Evolutionary conservation across 2,797 vertebrate species (phyloP).

Genomic region (Cuniculus paca): DNA sequence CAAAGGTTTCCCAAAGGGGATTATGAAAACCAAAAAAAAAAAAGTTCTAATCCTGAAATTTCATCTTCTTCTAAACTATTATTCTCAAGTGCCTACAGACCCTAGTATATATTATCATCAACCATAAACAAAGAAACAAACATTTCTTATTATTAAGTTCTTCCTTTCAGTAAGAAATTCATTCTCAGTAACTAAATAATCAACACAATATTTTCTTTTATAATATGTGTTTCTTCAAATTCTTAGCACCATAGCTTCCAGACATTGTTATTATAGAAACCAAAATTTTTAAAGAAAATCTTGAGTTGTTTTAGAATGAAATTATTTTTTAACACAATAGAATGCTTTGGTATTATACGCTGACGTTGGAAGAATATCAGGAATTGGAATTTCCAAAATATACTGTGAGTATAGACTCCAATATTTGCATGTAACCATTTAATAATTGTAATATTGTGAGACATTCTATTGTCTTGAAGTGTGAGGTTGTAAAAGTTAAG

Average conservation of each 20-base stretch:
- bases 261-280: background rate
- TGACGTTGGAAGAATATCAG: background rate
- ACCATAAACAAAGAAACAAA: background rate
- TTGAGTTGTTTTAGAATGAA: slow-evolving; percentile 20
- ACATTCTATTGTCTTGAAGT: background rate
- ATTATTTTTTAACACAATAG: background rate
- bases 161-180: background rate
- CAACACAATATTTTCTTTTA: background rate
- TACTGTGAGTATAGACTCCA: background rate
- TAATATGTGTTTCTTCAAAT: background rate
- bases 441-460: background rate
- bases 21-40: background rate
- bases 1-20: background rate
- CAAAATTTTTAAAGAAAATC: background rate
- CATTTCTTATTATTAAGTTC: background rate
- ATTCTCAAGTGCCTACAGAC: background rate
- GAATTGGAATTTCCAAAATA: slow-evolving; percentile 6
- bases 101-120: background rate
- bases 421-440: background rate
- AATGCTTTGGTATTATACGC: background rate
- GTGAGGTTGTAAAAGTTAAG: slow-evolving; percentile 3
- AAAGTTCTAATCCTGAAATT: background rate
- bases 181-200: background rate
- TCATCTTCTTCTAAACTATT: background rate
- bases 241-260: background rate